Percentiles rank a stretch among this genome's conserved stretches.
Conservation (phyloP, 2,888 invertebrate genomes). For the Cylindroiulus punctatus region DNA sequence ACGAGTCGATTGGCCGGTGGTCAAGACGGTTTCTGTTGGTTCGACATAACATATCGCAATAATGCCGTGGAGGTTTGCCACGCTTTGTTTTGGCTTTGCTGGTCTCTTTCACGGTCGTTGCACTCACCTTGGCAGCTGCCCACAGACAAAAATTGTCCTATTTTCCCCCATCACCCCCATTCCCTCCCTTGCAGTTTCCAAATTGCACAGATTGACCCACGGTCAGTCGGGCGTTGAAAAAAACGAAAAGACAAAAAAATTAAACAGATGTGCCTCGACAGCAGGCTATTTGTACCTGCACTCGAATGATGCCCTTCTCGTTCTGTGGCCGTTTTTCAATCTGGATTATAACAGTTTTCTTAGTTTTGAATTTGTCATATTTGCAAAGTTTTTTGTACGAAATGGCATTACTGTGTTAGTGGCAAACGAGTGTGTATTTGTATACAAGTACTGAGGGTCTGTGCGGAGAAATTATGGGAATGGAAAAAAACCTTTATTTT, state of each 20-base stretch:
- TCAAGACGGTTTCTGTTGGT: neutral
- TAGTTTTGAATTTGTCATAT: neutral
- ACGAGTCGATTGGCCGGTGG: neutral
- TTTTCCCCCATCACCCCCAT: neutral
- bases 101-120: slow-evolving; percentile 56
- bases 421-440: neutral
- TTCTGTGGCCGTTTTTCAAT: neutral
- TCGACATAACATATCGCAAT: slow-evolving; percentile 10
- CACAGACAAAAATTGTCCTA: slow-evolving; percentile 43
- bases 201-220: neutral
- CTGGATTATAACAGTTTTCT: neutral
- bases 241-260: neutral
- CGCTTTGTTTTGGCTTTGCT: slow-evolving; percentile 25
- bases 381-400: slow-evolving; percentile 26
- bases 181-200: neutral
- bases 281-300: slow-evolving; percentile 9
- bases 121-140: slow-evolving; percentile 58
- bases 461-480: slow-evolving; percentile 5
- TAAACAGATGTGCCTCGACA: slow-evolving; percentile 5
- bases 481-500: slow-evolving; percentile 2
- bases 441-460: neutral
- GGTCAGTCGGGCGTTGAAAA: neutral
- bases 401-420: slow-evolving; percentile 11
- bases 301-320: neutral
- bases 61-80: slow-evolving; percentile 3